These are phyloP conservation scores for Epinotia demarniana DNA, from an alignment of 2,888 invertebrate genomes.

Conservation along the genomic window DNA sequence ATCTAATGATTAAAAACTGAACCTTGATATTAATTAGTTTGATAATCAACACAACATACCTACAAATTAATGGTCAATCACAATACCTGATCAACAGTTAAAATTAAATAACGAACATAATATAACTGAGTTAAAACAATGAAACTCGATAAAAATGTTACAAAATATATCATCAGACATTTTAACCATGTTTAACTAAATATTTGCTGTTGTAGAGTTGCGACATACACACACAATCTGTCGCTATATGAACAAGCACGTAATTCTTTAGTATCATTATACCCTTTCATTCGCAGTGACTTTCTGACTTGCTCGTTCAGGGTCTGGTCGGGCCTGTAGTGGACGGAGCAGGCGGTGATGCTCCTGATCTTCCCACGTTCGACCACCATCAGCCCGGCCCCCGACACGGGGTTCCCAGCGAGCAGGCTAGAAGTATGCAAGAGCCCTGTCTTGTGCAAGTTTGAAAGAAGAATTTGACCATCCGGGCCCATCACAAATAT, in stretches of 20 bases:
- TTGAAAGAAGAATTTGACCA: not conserved
- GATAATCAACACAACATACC: too few relatives aligned
- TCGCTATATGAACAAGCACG: not conserved
- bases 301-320: constrained; percentile 10
- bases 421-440: constrained; percentile 14
- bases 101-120: too few relatives aligned
- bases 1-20: too few relatives aligned
- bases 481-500: constrained; percentile 14
- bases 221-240: not conserved
- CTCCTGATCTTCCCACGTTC: not conserved
- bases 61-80: too few relatives aligned
- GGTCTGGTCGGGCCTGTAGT: constrained; percentile 10
- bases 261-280: not conserved
- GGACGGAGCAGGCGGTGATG: constrained; percentile 6
- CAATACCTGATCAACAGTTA: too few relatives aligned
- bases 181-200: too few relatives aligned
- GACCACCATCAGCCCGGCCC: constrained; percentile 14
- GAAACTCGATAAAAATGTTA: too few relatives aligned
- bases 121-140: too few relatives aligned
- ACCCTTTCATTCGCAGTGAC: constrained; percentile 1
- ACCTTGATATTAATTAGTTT: too few relatives aligned
- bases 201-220: not conserved
- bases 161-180: too few relatives aligned
- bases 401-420: constrained; percentile 9
- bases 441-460: not conserved